Evolutionary conservation across 2,113 vertebrate genomes (phyloP), one percentile per base, ranked within the genome.

Genomic region (Hyperopisus bebe): DNA sequence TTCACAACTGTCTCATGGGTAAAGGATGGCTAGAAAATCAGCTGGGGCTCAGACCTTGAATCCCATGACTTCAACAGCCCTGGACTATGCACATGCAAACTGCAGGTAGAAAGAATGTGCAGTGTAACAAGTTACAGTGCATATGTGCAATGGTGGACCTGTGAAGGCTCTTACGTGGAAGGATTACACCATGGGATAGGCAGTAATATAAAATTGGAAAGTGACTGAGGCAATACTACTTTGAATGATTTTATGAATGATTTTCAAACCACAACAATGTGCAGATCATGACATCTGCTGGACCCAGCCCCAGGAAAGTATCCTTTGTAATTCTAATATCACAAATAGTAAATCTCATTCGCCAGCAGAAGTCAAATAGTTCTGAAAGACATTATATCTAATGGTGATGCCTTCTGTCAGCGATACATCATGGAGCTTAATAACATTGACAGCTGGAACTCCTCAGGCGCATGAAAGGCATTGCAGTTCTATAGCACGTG

Each of bases 391-490:
- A 31, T 70, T 70, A 11, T n/a, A 66, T 70, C 66, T 70, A 35
- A 31, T 74, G 66, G 27, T 15, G 11, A 35, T 74, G n/a, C 11
- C 66, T 74, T 74, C 66, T 35, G 66, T 74, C 31, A 74, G 66
- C 1, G n/a, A 35, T 15, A 4, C 66, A 74, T 35, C n/a, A 70
- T 27, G 10, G 9, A n/a, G 62, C 62, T 31, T 70, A 11, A 70
- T 70, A 27, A 90, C 50, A 90, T 88, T 90, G 85, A n/a, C 47
- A 89, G 44, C 39, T 88, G 89, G 88, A 88, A 82, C 70, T 70
- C 62, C 62, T 27, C 24, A 3, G 58, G 58, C n/a, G 47, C 27
- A 35, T 74, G 48, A 84, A 89, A 46, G 55, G 80, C 7, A 84
- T 70, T 11, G 11, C 74, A 88, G 19, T 3, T 15, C 27, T 27